Evolutionary conservation across 2,888 invertebrate species (phyloP), one percentile per base, ranked within the genome.

Genomic region (Pristionchus mayeri): DNA sequence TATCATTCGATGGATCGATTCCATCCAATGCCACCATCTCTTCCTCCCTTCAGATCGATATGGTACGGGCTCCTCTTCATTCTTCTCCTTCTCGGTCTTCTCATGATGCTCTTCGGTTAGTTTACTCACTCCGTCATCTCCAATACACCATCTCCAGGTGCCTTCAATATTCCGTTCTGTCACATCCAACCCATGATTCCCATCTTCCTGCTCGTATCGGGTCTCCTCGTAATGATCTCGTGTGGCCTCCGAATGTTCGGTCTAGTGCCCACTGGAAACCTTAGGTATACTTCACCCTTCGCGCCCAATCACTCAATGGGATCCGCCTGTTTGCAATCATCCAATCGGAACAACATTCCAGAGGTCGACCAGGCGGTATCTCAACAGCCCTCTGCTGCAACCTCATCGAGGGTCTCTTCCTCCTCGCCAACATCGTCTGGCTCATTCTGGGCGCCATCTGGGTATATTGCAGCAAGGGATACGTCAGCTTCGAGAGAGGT

Each of bases 131-230:
- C 37, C 40, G 34, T 67, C 21, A 13, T 67, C 37, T 21, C 37
- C n/a, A 34, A 30, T 34, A 34, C 60, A 13, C 50, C 21, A 13
- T 48, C 57, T 85, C 84, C 60, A 88, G 89, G 89, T 37, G 86
- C 90, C 21, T 85, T 91, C 34, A 91, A 91, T 81, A 82, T 88
- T 37, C 91, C 91, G 40, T 90, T 90, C 84, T 92, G 92, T 79
- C 75, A 86, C 13, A 83, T 90, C 34, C 90, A 92, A 80, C 92
- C 92, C n/a, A 87, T 91, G 88, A 91, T 92, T 80, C 92, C 92
- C 7, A 80, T 92, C 21, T 92, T 90, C 87, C 84, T 92, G 24
- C 88, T 92, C 13, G 85, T 90, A 11, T 88, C 90, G 37, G 91
- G 91, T 3, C 40, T 88, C 18, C 81, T 91, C 30, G 87, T 92